Evolutionary conservation across 2,797 vertebrate genomes (phyloP), one percentile per base, ranked within the genome.

Genomic region (Staurois parvus): DNA sequence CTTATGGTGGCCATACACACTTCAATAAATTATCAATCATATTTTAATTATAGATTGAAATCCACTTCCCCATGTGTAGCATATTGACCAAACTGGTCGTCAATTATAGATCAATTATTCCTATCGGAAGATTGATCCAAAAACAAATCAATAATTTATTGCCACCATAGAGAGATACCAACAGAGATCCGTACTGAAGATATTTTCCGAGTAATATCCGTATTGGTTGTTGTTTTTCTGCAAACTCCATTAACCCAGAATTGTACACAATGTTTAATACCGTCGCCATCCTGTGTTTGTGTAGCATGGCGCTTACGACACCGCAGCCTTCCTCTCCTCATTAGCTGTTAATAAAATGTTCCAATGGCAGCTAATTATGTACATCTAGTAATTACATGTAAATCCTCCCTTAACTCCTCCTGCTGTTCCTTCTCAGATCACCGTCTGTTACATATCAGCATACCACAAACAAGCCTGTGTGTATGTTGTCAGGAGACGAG

Each of bases 331-430:
- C 75, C 40, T 80, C 78, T 72, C 56, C 76, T 80, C 70, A 68
- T 85, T 81, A 81, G 32, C 69, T 72, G n/a, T 76, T 48, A 80
- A 76, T 69, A 62, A 12, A 74, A 75, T 68, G 84, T 74, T 85
- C 29, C 76, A 80, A 40, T 81, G 72, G 79, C 78, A 80, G 28
- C 30, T 67, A 75, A 84, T 79, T 79, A 79, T 84, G 68, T 79
- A 79, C 74, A 73, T 79, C 28, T 66, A 28, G 48, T 81, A 85
- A 85, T 81, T 69, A 81, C 79, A 86, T 86, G 84, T 72, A 86
- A 86, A 86, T 86, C 72, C 77, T 8, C 48, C 48, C 66, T 34
- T 86, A 76, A 86, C 79, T 86, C 84, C 64, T 81, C 79, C 73
- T 76, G 78, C 78, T 81, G 72, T 76, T 76, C 56, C 26, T n/a